Percentiles rank a stretch among this genome's conserved stretches.
These are phyloP conservation scores for Drosophila putrida DNA, from an alignment of 2,888 invertebrate genomes.

Conservation along the genomic window DNA sequence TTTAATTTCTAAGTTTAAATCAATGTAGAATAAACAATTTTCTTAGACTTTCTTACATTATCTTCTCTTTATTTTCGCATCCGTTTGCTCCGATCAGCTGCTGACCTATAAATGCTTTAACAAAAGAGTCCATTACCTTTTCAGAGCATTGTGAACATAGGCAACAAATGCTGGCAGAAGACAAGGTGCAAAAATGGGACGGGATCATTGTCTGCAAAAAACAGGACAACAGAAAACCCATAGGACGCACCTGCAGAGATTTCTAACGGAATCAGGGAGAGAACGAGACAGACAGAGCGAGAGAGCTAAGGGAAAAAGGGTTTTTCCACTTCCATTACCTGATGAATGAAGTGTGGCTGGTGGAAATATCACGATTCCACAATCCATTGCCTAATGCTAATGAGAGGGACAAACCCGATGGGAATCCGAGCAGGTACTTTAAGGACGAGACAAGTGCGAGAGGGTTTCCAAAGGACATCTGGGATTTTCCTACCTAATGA, in stretches of 20 bases:
- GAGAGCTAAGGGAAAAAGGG: conserved; percentile 40
- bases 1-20: too few relatives aligned
- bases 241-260: conserved; percentile 71
- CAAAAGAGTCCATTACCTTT: conserved; percentile 38
- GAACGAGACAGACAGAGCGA: neutral
- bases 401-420: conserved; percentile 61
- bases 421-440: conserved; percentile 56
- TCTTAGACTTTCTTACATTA: neutral
- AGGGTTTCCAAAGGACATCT: neutral
- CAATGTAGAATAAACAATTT: too few relatives aligned
- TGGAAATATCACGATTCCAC: conserved; percentile 44
- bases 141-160: conserved; percentile 34
- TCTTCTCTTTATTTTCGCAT: conserved; percentile 13
- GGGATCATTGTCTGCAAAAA: conserved; percentile 68
- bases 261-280: conserved; percentile 44
- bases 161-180: conserved; percentile 40
- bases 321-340: conserved; percentile 43
- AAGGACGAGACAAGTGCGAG: conserved; percentile 70
- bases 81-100: conserved; percentile 46
- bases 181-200: conserved; percentile 84
- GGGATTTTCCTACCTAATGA: conserved; percentile 63
- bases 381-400: conserved; percentile 68
- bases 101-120: conserved; percentile 30
- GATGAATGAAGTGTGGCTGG: conserved; percentile 62
- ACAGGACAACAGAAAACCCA: conserved; percentile 24